These are phyloP conservation scores for Brachystomella parvula DNA, from an alignment of 1,140 invertebrate species.

Conservation along the genomic window DNA sequence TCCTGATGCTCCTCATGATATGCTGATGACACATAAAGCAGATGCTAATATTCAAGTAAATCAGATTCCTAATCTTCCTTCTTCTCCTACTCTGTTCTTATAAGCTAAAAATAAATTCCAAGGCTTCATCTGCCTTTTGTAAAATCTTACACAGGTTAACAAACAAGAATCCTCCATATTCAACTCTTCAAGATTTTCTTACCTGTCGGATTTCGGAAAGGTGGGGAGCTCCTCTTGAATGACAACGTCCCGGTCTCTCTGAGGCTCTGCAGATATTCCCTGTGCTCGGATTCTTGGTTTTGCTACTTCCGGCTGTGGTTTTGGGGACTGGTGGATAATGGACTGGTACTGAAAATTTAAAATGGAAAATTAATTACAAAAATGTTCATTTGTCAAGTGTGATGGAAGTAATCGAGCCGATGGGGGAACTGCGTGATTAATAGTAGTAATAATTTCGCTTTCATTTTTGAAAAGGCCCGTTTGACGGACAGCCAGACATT, in stretches of 20 bases:
- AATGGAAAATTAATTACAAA: slow-evolving; percentile 7
- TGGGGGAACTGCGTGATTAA: not conserved
- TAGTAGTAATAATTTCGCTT: not conserved
- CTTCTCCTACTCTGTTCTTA: too few species aligned
- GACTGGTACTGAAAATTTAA: slow-evolving; percentile 33
- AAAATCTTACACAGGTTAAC: not conserved
- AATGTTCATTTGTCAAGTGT: not conserved
- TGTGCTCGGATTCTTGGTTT: slow-evolving; percentile 32
- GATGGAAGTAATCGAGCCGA: not conserved
- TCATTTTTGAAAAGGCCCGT: too few species aligned
- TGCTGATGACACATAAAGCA: too few species aligned
- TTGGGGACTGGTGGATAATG: slow-evolving; percentile 27
- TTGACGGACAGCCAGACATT: too few species aligned
- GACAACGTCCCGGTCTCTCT: slow-evolving; percentile 9
- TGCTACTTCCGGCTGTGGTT: slow-evolving; percentile 18
- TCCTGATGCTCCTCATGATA: too few species aligned
- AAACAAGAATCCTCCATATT: too few species aligned
- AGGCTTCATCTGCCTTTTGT: not conserved
- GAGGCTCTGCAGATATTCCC: slow-evolving; percentile 38
- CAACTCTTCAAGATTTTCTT: too few species aligned
- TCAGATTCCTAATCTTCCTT: too few species aligned
- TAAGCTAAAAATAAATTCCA: too few species aligned
- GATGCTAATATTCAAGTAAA: too few species aligned
- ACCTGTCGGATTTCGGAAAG: slow-evolving; percentile 37
- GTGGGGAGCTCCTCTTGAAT: slow-evolving; percentile 32